Percentiles rank a stretch among this genome's conserved stretches.
Conservation (phyloP, 2,888 invertebrate genomes). For the Apamea crenata region DNA sequence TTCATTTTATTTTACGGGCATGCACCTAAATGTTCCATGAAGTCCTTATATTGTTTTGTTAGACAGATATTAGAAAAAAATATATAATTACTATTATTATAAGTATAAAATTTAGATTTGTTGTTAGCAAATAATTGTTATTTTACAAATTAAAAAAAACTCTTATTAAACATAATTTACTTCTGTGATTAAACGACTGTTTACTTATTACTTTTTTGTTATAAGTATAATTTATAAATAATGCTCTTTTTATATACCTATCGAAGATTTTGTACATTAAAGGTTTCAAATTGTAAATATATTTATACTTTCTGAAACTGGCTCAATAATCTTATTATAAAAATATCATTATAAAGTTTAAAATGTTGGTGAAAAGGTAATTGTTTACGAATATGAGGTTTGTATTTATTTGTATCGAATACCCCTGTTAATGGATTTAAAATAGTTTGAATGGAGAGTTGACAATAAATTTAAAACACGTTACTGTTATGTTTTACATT, state of each 20-base stretch:
- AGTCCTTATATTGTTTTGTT: conserved; percentile 13
- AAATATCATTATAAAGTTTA: conserved; percentile 39
- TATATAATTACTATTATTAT: conserved; percentile 7
- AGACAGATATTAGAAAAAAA: conserved; percentile 24
- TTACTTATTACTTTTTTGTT: conserved; percentile 5
- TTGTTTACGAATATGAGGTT: conserved; percentile 46
- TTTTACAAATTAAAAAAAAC: conserved; percentile 1
- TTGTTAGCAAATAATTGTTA: conserved; percentile 21
- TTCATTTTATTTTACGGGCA: conserved; percentile 26
- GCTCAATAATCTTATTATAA: conserved; percentile 56
- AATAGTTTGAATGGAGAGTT: conserved; percentile 44
- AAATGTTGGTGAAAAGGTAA: conserved; percentile 32
- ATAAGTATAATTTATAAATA: conserved; percentile 1
- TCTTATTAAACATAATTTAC: conserved; percentile 3
- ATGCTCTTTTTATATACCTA: conserved; percentile 5
- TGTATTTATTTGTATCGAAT: conserved; percentile 43
- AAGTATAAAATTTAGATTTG: conserved; percentile 8
- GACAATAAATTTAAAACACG: conserved; percentile 50
- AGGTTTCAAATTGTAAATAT: conserved; percentile 58
- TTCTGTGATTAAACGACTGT: conserved; percentile 40
- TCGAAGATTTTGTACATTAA: conserved; percentile 26
- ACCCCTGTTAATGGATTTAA: conserved; percentile 44
- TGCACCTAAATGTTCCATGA: conserved; percentile 1
- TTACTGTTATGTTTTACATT: neutral
- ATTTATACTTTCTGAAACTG: conserved; percentile 58